A percentile compares a stretch with the other conserved stretches of the same genome.
These are phyloP conservation scores for Andrena marginata DNA, from an alignment of 2,888 invertebrate species.

Conservation along the genomic window DNA sequence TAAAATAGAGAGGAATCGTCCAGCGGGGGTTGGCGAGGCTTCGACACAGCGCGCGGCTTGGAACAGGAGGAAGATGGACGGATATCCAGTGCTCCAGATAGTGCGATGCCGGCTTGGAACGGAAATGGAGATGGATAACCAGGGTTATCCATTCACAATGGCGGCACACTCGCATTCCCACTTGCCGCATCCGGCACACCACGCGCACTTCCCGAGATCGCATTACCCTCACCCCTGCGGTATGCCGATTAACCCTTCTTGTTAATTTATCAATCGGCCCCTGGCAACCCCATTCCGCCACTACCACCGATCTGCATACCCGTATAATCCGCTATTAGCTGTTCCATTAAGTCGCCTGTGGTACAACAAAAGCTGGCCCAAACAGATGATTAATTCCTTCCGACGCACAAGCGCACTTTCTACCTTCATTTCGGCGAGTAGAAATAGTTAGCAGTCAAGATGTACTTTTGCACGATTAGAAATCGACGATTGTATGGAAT, in stretches of 20 bases:
- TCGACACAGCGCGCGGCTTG: too few relatives aligned
- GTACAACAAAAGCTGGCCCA: background rate
- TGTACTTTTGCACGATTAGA: background rate
- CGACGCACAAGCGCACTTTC: background rate
- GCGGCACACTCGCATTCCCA: conserved; percentile 81
- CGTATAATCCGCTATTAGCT: conserved; percentile 46
- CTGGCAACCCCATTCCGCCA: conserved; percentile 36
- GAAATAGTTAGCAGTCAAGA: background rate
- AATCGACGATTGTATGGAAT: background rate
- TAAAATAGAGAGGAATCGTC: background rate
- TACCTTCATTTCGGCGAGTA: too few relatives aligned
- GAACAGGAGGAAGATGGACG: conserved; percentile 77
- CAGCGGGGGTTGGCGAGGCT: conserved; percentile 10
- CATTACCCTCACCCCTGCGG: conserved; percentile 82
- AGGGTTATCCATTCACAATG: conserved; percentile 80
- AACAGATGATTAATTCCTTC: conserved; percentile 8
- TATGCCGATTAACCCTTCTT: conserved; percentile 75
- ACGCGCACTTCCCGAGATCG: conserved; percentile 81
- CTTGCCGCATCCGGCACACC: conserved; percentile 79
- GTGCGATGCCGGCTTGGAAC: conserved; percentile 82
- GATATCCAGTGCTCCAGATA: conserved; percentile 83
- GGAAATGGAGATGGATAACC: conserved; percentile 79
- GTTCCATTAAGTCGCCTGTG: conserved; percentile 18
- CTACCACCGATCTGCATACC: conserved; percentile 10
- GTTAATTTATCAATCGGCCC: conserved; percentile 62